These are phyloP conservation scores for Spilosoma lubricipeda DNA, from an alignment of 2,888 invertebrate genomes.

Conservation along the genomic window DNA sequence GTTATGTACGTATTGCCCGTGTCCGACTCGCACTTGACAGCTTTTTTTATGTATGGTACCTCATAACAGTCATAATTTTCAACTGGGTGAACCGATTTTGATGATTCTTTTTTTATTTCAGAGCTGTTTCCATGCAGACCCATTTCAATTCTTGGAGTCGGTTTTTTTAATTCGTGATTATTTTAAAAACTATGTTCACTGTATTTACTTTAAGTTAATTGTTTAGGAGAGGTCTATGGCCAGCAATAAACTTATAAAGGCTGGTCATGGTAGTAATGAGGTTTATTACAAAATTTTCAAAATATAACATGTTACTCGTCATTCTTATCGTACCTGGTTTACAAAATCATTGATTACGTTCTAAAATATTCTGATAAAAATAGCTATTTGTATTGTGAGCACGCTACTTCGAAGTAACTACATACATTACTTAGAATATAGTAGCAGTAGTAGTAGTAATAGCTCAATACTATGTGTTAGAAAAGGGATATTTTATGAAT, in stretches of 20 bases:
- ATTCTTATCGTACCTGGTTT: conserved; percentile 21
- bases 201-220: neutral
- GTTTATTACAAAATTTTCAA: neutral
- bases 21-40: too few relatives aligned
- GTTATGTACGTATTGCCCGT: too few relatives aligned
- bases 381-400: conserved; percentile 36
- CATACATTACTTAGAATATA: conserved; percentile 20
- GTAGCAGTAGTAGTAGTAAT: neutral
- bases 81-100: too few relatives aligned
- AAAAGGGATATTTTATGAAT: conserved; percentile 24
- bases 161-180: too few relatives aligned
- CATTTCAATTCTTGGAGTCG: too few relatives aligned
- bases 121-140: too few relatives aligned
- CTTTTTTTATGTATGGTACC: too few relatives aligned
- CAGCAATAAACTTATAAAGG: too few relatives aligned
- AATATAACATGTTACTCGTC: neutral
- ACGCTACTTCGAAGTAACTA: conserved; percentile 31
- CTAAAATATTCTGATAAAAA: conserved; percentile 22
- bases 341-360: conserved; percentile 40
- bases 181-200: neutral
- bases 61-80: too few relatives aligned
- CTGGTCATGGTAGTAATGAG: too few relatives aligned
- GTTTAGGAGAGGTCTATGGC: too few relatives aligned
- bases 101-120: too few relatives aligned
- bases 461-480: neutral